Evolutionary conservation across 2,888 invertebrate species (phyloP).

Genomic region (Pristionchus entomophagus): DNA sequence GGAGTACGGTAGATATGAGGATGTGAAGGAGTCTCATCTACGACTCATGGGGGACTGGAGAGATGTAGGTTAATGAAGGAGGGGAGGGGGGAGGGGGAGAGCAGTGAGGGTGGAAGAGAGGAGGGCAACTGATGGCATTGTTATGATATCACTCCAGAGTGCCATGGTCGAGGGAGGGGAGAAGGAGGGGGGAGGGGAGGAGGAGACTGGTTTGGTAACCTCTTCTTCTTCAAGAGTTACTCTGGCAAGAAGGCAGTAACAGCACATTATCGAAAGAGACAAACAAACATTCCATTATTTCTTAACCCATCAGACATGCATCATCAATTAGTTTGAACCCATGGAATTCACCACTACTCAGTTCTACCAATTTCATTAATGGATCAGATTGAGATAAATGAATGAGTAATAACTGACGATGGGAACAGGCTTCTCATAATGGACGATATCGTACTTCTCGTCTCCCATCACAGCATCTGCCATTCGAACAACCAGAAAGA

Average conservation of each 20-base stretch:
- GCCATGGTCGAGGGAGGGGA: background rate
- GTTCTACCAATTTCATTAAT: no score
- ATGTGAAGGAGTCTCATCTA: background rate
- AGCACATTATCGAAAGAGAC: conserved; percentile 15
- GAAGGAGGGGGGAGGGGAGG: conserved; percentile 16
- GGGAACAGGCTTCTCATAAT: conserved; percentile 54
- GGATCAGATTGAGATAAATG: no score
- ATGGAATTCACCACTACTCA: no score
- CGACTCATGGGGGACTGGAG: background rate
- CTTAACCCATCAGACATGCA: background rate
- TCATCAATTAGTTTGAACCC: no score
- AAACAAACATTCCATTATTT: background rate
- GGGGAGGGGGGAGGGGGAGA: background rate
- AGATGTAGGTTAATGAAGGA: background rate
- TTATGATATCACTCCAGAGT: conserved; percentile 29
- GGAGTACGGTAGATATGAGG: background rate
- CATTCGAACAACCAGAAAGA: conserved; percentile 64
- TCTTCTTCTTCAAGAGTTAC: background rate
- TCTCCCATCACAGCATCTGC: conserved; percentile 49
- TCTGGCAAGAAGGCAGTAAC: background rate
- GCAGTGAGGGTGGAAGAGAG: background rate
- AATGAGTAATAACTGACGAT: background rate
- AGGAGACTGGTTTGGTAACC: conserved; percentile 1
- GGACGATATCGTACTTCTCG: conserved; percentile 62
- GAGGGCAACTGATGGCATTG: conserved; percentile 1